Evolutionary conservation across 2,113 vertebrate species (phyloP), one percentile per base, ranked within the genome.

Genomic region (Fulica atra): DNA sequence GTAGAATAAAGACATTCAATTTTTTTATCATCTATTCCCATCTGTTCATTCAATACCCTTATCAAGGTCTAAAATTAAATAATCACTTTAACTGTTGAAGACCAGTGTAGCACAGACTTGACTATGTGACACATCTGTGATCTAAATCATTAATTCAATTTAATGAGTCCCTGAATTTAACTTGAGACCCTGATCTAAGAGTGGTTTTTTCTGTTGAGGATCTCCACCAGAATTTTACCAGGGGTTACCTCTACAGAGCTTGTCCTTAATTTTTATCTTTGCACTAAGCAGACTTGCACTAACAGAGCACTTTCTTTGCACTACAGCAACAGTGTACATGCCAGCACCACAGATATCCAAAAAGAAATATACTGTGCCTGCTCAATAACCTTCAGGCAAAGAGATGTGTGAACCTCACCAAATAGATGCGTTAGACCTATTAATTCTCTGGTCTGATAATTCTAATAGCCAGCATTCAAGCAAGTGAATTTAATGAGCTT

Each of bases 391-490:
- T 83, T 84, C 69, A 79, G 48, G 8, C 5, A 54, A 36, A 29
- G n/a, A 89, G 36, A 63, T 51, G 38, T 42, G 46, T 79, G 73
- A 79, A 91, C 69, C 64, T 78, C 72, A 81, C 40, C 50, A 92
- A 91, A 78, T 16, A 68, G 60, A 87, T 74, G 46, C 48, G 79
- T 94, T 91, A 95, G 51, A 66, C 77, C 65, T 92, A 66, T 89
- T 95, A 92, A 87, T 94, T 74, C 81, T 84, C 81, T 84, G 57
- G 51, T 89, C 81, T 79, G 35, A 71, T 93, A 94, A 85, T 89
- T 91, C 77, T 74, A 91, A 89, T 79, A 85, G 56, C 42, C 57
- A 87, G 53, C 78, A 81, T 87, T 87, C 78, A 51, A 89, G 81
- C 36, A 89, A 94, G 42, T 64, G 57, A 87, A 56, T 94, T 95